Evolutionary conservation across 2,797 vertebrate genomes (phyloP).

Genomic region (Thaleichthys pacificus): DNA sequence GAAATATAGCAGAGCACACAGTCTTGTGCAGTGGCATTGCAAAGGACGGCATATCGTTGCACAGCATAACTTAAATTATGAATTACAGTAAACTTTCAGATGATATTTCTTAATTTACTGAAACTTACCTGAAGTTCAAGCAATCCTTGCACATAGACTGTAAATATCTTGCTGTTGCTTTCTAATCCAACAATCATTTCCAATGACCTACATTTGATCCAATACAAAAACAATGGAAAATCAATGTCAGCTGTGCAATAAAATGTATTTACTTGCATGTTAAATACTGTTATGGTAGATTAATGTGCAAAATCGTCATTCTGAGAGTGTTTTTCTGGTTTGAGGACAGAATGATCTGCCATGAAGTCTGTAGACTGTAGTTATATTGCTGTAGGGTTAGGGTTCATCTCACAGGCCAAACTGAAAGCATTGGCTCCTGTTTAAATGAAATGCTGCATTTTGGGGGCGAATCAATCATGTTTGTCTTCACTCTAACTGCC

Average conservation of each 20-base stretch:
- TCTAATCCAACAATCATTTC: constrained; percentile 92
- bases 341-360: not conserved
- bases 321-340: constrained; percentile 8
- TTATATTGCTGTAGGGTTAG: not conserved
- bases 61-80: not conserved
- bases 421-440: constrained; percentile 58
- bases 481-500: constrained; percentile 62
- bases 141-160: constrained; percentile 87
- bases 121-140: constrained; percentile 90
- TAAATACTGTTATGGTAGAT: constrained; percentile 10
- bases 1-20: not conserved
- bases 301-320: constrained; percentile 9
- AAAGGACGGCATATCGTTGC: not conserved
- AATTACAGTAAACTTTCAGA: not conserved
- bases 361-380: not conserved
- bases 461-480: constrained; percentile 70
- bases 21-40: not conserved
- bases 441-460: constrained; percentile 64
- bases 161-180: constrained; percentile 92
- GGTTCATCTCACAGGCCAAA: constrained; percentile 1
- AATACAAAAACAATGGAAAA: constrained; percentile 18
- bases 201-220: constrained; percentile 78
- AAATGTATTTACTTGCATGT: constrained; percentile 6
- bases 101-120: not conserved
- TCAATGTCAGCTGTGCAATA: not conserved